Percentiles rank a stretch among this genome's conserved stretches.
Evolutionary conservation across 2,113 vertebrate species (phyloP).

Genomic region (Corvus cornix): DNA sequence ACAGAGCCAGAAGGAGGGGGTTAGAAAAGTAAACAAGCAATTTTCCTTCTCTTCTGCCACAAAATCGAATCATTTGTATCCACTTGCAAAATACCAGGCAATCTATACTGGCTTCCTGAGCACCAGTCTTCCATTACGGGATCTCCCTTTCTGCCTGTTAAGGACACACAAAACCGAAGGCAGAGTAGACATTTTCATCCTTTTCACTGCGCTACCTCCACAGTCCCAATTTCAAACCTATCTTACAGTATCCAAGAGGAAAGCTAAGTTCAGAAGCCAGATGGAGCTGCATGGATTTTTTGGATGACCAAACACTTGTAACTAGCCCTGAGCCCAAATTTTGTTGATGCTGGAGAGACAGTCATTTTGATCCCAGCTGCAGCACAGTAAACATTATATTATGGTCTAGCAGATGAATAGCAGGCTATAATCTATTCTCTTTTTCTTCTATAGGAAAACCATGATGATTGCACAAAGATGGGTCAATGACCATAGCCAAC

Average conservation of each 20-base stretch:
- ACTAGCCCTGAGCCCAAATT: slow-evolving; percentile 1
- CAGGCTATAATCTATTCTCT: not conserved
- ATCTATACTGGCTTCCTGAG: not conserved
- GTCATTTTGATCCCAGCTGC: slow-evolving; percentile 22
- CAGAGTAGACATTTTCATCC: not conserved
- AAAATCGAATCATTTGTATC: not conserved
- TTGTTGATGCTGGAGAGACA: not conserved
- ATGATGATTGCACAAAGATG: not conserved
- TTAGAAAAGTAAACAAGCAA: not conserved
- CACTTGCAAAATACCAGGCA: not conserved
- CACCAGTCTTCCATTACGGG: not conserved
- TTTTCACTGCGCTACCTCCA: not conserved
- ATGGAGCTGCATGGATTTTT: not conserved
- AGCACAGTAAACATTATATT: not conserved
- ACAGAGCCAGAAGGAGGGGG: not conserved
- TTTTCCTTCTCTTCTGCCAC: not conserved
- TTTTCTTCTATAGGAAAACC: not conserved
- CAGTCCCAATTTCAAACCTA: not conserved
- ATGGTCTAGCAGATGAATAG: not conserved
- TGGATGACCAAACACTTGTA: not conserved
- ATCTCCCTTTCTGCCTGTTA: not conserved
- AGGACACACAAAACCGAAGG: not conserved
- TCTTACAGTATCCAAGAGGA: not conserved
- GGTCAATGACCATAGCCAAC: not conserved
- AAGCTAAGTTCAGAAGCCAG: slow-evolving; percentile 1